phyloP scores from a whole-genome alignment of 2,797 vertebrate genomes.

The Leucoraja ocellata region DNA sequence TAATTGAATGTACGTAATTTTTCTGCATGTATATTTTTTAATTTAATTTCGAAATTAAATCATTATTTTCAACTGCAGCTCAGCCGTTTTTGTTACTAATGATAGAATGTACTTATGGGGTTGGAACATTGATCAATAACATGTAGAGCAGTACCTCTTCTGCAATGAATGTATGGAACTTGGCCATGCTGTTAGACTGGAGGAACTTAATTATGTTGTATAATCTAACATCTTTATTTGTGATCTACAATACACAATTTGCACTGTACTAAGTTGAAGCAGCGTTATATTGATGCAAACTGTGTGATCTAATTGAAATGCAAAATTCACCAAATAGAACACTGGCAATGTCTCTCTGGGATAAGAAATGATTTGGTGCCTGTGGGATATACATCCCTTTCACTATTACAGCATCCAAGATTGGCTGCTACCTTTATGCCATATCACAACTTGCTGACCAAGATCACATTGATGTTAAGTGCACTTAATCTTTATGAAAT shows the following conservation, averaged over 20 bases:
- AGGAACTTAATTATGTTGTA: neutral
- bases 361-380: neutral
- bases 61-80: neutral
- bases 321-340: neutral
- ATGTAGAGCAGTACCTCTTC: neutral
- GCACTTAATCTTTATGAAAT: constrained; percentile 36
- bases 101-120: neutral
- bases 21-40: neutral
- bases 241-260: neutral
- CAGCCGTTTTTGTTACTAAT: neutral
- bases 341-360: neutral
- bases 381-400: neutral
- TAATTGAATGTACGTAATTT: constrained; percentile 4
- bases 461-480: constrained; percentile 37
- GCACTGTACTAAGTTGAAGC: constrained; percentile 19
- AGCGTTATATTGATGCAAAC: neutral
- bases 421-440: neutral
- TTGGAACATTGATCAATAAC: neutral
- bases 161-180: neutral
- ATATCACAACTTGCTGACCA: constrained; percentile 29
- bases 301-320: neutral
- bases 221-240: neutral
- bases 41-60: neutral
- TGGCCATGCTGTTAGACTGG: neutral
- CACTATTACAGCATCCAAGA: neutral